phyloP scores from a whole-genome alignment of 2,888 invertebrate genomes.

The Elysia crispata region DNA sequence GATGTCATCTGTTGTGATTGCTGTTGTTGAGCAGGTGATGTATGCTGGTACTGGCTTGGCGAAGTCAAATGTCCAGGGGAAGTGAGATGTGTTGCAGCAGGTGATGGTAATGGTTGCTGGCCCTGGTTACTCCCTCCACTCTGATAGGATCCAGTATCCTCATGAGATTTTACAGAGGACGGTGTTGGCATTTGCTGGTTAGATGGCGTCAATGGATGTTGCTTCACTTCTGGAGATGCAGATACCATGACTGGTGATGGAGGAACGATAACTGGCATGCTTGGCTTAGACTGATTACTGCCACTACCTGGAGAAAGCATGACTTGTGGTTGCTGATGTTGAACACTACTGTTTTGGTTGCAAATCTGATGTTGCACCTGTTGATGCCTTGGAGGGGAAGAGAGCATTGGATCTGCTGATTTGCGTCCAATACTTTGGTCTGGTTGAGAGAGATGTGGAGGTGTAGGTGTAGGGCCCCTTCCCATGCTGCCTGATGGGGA shows the following conservation, averaged over 20 bases:
- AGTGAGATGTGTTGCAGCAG: slow-evolving; percentile 35
- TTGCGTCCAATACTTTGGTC: slow-evolving; percentile 53
- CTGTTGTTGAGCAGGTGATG: slow-evolving; percentile 43
- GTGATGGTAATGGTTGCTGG: slow-evolving; percentile 33
- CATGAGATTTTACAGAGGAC: slow-evolving; percentile 32
- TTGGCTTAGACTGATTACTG: slow-evolving; percentile 12
- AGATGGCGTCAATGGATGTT: slow-evolving; percentile 19
- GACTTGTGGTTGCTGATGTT: not conserved
- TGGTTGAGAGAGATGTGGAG: slow-evolving; percentile 36
- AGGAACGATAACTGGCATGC: slow-evolving; percentile 34
- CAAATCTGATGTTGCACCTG: slow-evolving; percentile 54
- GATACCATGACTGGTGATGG: slow-evolving; percentile 43
- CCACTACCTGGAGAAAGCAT: slow-evolving; percentile 7
- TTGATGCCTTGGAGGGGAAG: slow-evolving; percentile 52
- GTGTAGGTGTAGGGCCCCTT: slow-evolving; percentile 30
- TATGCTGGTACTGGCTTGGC: slow-evolving; percentile 53
- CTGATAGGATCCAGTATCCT: slow-evolving; percentile 34
- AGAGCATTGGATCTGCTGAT: slow-evolving; percentile 57
- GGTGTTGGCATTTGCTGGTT: slow-evolving; percentile 34
- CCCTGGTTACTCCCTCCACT: slow-evolving; percentile 31
- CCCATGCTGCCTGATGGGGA: slow-evolving; percentile 42
- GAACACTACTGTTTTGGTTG: not conserved
- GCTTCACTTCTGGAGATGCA: slow-evolving; percentile 42
- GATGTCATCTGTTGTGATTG: slow-evolving; percentile 32
- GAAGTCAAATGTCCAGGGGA: slow-evolving; percentile 49